Conservation (phyloP, 2,113 vertebrate genomes). For the Rhabdomys dilectus region DNA sequence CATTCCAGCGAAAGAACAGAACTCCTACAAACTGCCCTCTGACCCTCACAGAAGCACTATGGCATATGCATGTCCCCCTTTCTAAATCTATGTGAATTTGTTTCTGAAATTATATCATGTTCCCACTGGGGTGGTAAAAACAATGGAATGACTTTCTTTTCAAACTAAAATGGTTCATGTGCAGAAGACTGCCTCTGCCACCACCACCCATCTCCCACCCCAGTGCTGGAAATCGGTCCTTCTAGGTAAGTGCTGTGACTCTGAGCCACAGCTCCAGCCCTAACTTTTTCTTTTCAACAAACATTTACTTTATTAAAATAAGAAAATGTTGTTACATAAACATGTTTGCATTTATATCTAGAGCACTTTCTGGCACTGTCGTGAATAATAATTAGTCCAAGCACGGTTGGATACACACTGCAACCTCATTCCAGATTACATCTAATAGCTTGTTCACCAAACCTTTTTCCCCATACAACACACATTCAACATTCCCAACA, state of each 20-base stretch:
- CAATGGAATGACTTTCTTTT: constrained; percentile 36
- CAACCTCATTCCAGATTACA: constrained; percentile 31
- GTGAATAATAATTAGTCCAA: constrained; percentile 55
- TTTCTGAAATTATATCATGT: constrained; percentile 44
- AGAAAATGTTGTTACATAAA: constrained; percentile 60
- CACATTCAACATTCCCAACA: constrained; percentile 27
- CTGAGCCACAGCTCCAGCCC: background rate
- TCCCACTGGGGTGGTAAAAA: constrained; percentile 41
- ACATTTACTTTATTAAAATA: constrained; percentile 41
- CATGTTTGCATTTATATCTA: constrained; percentile 45
- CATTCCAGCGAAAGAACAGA: background rate
- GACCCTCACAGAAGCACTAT: background rate
- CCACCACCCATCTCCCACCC: background rate
- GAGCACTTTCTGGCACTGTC: constrained; percentile 36
- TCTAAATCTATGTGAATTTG: background rate
- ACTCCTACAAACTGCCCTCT: background rate
- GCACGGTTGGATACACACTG: constrained; percentile 10
- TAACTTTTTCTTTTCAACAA: constrained; percentile 24
- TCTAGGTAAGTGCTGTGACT: background rate
- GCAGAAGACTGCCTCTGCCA: background rate
- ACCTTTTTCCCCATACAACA: background rate
- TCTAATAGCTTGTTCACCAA: constrained; percentile 58
- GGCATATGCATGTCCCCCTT: background rate
- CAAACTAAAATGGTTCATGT: constrained; percentile 18
- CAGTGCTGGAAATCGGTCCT: background rate